phyloP scores from a whole-genome alignment of 2,113 vertebrate genomes.

The Erythrolamprus reginae region DNA sequence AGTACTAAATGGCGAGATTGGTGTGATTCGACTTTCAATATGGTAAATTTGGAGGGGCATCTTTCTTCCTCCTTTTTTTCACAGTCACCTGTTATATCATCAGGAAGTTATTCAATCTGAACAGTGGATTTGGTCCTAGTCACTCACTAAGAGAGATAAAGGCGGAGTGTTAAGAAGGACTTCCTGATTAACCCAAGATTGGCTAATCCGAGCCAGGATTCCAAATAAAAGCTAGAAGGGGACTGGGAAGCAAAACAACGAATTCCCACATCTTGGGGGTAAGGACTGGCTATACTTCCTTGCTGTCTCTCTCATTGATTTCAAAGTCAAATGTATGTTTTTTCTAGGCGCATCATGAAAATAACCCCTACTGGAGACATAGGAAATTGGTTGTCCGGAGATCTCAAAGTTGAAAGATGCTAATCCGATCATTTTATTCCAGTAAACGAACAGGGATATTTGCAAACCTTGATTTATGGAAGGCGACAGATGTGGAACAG shows the following conservation, averaged over 20 bases:
- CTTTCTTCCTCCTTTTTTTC: slow-evolving; percentile 9
- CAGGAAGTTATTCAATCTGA: slow-evolving; percentile 11
- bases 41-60: neutral
- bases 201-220: neutral
- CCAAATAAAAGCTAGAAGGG: slow-evolving; percentile 12
- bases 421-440: neutral
- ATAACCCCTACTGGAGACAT: neutral
- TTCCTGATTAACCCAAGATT: slow-evolving; percentile 6
- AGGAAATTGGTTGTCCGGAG: neutral
- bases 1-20: neutral
- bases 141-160: neutral
- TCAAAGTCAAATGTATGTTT: neutral
- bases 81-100: slow-evolving; percentile 5
- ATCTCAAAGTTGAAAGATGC: neutral
- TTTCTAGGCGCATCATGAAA: neutral
- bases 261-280: neutral
- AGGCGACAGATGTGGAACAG: neutral
- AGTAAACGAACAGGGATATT: neutral
- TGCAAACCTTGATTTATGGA: neutral
- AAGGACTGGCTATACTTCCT: neutral
- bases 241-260: neutral
- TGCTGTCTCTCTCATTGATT: neutral
- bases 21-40: neutral
- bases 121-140: slow-evolving; percentile 13
- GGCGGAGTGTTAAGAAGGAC: neutral